These are phyloP conservation scores for Xiphophorus birchmanni DNA, from an alignment of 2,797 vertebrate genomes.

Conservation along the genomic window DNA sequence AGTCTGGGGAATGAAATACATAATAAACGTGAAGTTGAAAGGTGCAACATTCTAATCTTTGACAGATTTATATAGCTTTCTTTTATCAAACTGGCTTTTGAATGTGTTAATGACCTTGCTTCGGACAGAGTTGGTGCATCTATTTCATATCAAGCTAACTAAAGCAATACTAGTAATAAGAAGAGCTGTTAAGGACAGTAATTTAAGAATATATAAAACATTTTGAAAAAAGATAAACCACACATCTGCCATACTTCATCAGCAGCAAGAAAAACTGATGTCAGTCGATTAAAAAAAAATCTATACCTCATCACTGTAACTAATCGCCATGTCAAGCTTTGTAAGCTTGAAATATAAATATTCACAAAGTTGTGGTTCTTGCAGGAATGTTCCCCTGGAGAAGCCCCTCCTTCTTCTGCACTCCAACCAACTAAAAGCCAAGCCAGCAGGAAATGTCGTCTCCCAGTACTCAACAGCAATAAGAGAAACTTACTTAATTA, in stretches of 20 bases:
- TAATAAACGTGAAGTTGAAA: not conserved
- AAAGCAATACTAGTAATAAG: not conserved
- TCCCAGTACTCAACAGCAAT: too few relatives aligned
- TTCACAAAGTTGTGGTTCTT: too few relatives aligned
- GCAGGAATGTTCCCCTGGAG: too few relatives aligned
- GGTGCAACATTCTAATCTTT: not conserved
- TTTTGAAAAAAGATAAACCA: not conserved
- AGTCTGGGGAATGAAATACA: not conserved
- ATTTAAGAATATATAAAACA: too few relatives aligned
- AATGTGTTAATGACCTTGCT: not conserved
- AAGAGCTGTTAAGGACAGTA: not conserved
- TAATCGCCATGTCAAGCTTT: too few relatives aligned
- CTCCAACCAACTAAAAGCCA: too few relatives aligned
- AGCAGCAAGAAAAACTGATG: not conserved
- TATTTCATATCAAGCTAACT: not conserved
- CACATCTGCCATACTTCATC: not conserved
- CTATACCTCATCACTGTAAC: too few relatives aligned
- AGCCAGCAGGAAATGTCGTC: too few relatives aligned
- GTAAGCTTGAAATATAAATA: too few relatives aligned
- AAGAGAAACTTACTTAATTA: too few relatives aligned
- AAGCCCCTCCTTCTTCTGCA: too few relatives aligned
- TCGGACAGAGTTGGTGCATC: not conserved
- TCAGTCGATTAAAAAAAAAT: not conserved
- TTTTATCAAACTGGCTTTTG: too few relatives aligned
- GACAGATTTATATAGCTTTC: not conserved